These are phyloP conservation scores for Aplidium turbinatum DNA, from an alignment of 23 tunicate genomes.

Conservation along the genomic window DNA sequence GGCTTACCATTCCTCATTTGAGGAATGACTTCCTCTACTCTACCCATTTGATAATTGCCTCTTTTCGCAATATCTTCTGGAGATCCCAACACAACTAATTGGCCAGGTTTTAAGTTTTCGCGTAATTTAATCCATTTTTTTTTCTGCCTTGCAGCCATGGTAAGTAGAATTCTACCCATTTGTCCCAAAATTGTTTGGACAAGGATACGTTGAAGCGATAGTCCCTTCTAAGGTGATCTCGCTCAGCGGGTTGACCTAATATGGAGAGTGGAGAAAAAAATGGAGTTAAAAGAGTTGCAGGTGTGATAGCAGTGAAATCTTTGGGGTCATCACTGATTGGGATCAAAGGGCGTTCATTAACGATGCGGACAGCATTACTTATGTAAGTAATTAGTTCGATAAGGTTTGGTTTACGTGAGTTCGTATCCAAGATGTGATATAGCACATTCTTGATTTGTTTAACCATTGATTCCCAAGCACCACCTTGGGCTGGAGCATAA, in stretches of 20 bases:
- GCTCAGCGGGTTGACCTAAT: background rate
- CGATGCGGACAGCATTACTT: conserved; percentile 6
- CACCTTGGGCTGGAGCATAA: conserved; percentile 19
- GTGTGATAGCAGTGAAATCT: conserved; percentile 2
- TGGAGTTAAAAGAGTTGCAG: background rate
- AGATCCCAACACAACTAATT: too few species aligned
- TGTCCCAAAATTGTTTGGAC: background rate
- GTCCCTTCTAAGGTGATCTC: conserved; percentile 6
- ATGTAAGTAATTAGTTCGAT: conserved; percentile 4
- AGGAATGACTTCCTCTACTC: too few species aligned
- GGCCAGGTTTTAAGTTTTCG: too few species aligned
- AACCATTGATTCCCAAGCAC: conserved; percentile 8
- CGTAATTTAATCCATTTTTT: too few species aligned
- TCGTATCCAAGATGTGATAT: background rate
- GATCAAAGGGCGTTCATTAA: conserved; percentile 7
- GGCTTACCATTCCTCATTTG: too few species aligned
- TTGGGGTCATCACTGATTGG: background rate
- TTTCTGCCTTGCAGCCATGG: background rate
- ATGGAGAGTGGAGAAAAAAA: conserved; percentile 6
- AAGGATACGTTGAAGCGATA: conserved; percentile 1
- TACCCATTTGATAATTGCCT: too few species aligned
- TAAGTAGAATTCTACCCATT: conserved; percentile 5
- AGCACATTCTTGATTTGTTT: background rate
- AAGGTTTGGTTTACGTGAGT: conserved; percentile 1
- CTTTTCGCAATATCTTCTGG: too few species aligned